A percentile compares a stretch with the other conserved stretches of the same genome.
Conservation (phyloP, 2,113 vertebrate species). For the Eolophus roseicapilla region DNA sequence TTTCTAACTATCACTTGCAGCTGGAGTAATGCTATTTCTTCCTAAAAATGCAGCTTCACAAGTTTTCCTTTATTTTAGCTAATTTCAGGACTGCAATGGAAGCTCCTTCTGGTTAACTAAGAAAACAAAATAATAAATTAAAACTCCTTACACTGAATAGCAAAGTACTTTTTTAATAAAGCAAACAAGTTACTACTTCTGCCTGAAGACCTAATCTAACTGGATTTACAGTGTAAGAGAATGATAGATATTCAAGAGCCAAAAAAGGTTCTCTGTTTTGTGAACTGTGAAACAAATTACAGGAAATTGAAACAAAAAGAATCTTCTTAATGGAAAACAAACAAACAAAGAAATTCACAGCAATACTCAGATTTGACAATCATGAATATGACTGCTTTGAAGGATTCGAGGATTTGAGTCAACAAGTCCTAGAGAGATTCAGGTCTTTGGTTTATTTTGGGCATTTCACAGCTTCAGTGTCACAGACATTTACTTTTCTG, state of each 20-base stretch:
- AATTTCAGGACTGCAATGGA: background rate
- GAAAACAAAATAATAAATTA: background rate
- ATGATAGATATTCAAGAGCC: background rate
- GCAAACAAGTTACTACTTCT: background rate
- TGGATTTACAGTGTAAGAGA: background rate
- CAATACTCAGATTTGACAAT: background rate
- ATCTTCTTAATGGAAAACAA: background rate
- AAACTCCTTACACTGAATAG: background rate
- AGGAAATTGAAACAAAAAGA: background rate
- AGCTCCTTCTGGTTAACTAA: background rate
- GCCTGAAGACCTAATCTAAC: background rate
- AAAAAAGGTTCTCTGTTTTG: background rate
- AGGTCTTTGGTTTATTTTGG: background rate
- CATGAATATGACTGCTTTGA: background rate
- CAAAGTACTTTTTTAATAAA: background rate
- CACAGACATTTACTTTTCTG: background rate
- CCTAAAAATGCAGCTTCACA: background rate
- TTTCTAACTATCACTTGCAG: background rate
- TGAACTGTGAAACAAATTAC: background rate
- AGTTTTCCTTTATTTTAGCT: background rate
- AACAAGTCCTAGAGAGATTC: background rate
- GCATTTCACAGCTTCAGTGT: background rate
- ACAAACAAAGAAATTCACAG: background rate
- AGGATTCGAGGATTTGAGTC: background rate
- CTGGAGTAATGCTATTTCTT: background rate